Percentiles rank a stretch among this genome's conserved stretches.
Evolutionary conservation across 2,797 vertebrate genomes (phyloP).

Genomic region (Cossypha dichroa): DNA sequence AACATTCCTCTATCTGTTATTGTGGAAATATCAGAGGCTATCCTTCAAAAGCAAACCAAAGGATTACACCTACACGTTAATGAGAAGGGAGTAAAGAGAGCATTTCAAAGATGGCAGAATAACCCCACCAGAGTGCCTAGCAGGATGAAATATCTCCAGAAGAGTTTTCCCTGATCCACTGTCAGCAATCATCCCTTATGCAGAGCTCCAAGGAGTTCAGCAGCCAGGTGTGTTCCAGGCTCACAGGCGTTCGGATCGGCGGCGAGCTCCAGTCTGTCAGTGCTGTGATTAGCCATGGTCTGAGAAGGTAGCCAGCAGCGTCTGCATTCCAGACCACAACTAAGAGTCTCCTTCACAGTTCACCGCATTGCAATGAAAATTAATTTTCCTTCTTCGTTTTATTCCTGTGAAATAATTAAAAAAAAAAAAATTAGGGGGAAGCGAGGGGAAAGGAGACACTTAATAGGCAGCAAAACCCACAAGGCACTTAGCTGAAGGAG

Average conservation of each 20-base stretch:
- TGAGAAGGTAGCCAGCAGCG: constrained; percentile 56
- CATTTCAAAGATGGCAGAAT: background rate
- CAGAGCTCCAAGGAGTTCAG: background rate
- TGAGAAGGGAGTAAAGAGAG: background rate
- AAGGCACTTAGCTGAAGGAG: constrained; percentile 32
- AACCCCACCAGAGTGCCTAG: background rate
- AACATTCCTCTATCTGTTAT: background rate
- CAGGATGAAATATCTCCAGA: background rate
- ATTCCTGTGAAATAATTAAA: background rate
- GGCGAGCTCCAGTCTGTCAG: constrained; percentile 60
- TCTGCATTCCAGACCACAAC: constrained; percentile 66
- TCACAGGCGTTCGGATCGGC: background rate
- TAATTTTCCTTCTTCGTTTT: constrained; percentile 64
- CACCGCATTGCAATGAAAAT: constrained; percentile 57
- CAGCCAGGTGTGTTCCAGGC: accelerated
- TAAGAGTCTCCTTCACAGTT: constrained; percentile 56
- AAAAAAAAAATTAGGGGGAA: background rate
- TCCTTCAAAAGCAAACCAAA: background rate
- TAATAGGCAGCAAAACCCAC: constrained; percentile 28
- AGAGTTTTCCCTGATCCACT: background rate
- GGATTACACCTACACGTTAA: background rate
- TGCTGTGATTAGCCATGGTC: constrained; percentile 59
- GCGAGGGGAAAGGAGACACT: accelerated
- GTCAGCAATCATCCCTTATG: background rate
- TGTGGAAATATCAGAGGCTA: background rate